These are phyloP conservation scores for Gonocerus acuteangulatus DNA, from an alignment of 2,888 invertebrate genomes.

Conservation along the genomic window DNA sequence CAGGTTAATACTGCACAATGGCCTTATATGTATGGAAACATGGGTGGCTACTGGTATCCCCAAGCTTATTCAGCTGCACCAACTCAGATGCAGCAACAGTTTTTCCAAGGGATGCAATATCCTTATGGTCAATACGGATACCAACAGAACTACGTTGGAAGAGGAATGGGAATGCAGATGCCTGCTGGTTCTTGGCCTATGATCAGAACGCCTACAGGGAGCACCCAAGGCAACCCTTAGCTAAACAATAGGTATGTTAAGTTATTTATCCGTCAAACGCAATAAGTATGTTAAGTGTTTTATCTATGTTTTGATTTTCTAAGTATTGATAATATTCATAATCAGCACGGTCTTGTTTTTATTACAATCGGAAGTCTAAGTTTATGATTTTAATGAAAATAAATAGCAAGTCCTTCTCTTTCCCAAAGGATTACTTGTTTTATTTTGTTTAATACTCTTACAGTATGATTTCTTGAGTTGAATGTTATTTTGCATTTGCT, in stretches of 20 bases:
- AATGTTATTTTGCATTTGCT: too few species aligned
- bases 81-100: slow-evolving; percentile 66
- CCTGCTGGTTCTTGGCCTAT: slow-evolving; percentile 48
- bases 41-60: slow-evolving; percentile 84
- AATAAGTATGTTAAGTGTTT: too few species aligned
- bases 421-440: too few species aligned
- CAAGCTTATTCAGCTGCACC: slow-evolving; percentile 52
- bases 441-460: too few species aligned
- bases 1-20: slow-evolving; percentile 60
- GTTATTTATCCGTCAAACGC: too few species aligned
- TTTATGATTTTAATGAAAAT: too few species aligned
- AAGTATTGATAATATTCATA: too few species aligned
- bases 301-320: too few species aligned
- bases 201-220: slow-evolving; percentile 39
- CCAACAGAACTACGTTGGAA: slow-evolving; percentile 45
- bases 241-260: background rate
- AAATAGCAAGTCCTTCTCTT: too few species aligned
- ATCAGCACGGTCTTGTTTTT: too few species aligned
- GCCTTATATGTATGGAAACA: slow-evolving; percentile 78
- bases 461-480: too few species aligned
- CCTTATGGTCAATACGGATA: slow-evolving; percentile 46
- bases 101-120: slow-evolving; percentile 58
- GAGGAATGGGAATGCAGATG: slow-evolving; percentile 46
- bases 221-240: slow-evolving; percentile 30
- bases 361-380: too few species aligned